Conservation (phyloP, 2,797 vertebrate species). For the Macroramphosus scolopax region DNA sequence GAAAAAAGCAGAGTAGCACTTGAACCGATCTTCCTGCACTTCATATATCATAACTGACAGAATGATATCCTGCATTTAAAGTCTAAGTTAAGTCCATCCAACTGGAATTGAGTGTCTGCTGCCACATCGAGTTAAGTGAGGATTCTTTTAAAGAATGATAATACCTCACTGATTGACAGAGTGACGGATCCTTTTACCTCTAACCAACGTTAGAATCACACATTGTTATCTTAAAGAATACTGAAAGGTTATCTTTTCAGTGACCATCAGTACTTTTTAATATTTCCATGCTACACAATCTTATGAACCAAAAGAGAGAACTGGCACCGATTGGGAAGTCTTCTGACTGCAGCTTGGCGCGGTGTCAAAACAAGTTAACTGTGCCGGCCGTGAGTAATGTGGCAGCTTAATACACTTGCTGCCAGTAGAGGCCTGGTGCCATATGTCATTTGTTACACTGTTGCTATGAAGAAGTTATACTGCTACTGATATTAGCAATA, state of each 20-base stretch:
- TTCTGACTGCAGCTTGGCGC: slow-evolving; percentile 45
- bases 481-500: slow-evolving; percentile 54
- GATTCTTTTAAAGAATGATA: slow-evolving; percentile 52
- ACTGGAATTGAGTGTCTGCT: slow-evolving; percentile 57
- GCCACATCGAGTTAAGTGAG: slow-evolving; percentile 64
- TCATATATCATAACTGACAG: slow-evolving; percentile 73
- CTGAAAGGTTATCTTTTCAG: too few relatives aligned
- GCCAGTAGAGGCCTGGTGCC: slow-evolving; percentile 47
- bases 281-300: too few relatives aligned
- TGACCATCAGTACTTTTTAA: too few relatives aligned
- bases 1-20: slow-evolving; percentile 51
- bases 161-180: slow-evolving; percentile 27
- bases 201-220: neutral
- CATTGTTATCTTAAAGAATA: too few relatives aligned
- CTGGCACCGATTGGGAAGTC: slow-evolving; percentile 4
- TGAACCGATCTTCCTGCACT: slow-evolving; percentile 44
- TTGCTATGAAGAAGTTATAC: slow-evolving; percentile 55
- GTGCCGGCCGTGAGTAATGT: slow-evolving; percentile 55
- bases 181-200: slow-evolving; percentile 15
- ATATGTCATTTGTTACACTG: slow-evolving; percentile 59
- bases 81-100: slow-evolving; percentile 65
- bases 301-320: too few relatives aligned
- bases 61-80: slow-evolving; percentile 71
- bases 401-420: slow-evolving; percentile 37
- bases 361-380: slow-evolving; percentile 56